Evolutionary conservation across 2,113 vertebrate species (phyloP).

Genomic region (Carlito syrichta): DNA sequence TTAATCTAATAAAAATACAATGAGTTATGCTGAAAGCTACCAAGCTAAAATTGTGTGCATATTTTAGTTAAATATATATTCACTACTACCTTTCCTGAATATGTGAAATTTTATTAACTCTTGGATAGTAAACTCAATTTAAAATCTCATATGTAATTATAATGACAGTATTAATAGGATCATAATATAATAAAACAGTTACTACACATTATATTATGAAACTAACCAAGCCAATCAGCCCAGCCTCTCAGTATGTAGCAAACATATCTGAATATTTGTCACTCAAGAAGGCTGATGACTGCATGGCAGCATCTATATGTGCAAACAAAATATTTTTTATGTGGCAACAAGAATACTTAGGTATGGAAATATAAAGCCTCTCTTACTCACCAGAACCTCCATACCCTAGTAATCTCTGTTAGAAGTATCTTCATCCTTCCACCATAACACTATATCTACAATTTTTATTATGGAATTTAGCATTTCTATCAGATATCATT

Average conservation of each 20-base stretch:
- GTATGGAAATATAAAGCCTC: accelerated
- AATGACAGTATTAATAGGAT: not conserved
- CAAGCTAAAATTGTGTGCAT: not conserved
- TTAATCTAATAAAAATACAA: not conserved
- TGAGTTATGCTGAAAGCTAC: not conserved
- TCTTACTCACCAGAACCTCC: not conserved
- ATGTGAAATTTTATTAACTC: not conserved
- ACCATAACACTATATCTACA: too few species aligned
- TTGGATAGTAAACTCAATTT: not conserved
- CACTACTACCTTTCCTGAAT: not conserved
- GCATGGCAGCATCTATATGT: not conserved
- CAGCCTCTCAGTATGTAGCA: not conserved
- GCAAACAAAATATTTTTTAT: not conserved
- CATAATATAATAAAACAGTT: not conserved
- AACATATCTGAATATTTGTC: not conserved
- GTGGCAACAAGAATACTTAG: not conserved
- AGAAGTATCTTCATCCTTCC: not conserved
- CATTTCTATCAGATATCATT: not conserved
- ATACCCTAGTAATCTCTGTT: not conserved
- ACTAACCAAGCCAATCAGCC: not conserved
- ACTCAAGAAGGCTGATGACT: not conserved
- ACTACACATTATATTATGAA: not conserved
- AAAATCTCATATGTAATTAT: not conserved
- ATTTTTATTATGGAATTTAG: not conserved
- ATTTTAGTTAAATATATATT: not conserved